These are phyloP conservation scores for Trinectes maculatus DNA, from an alignment of 2,113 vertebrate species.

Conservation along the genomic window DNA sequence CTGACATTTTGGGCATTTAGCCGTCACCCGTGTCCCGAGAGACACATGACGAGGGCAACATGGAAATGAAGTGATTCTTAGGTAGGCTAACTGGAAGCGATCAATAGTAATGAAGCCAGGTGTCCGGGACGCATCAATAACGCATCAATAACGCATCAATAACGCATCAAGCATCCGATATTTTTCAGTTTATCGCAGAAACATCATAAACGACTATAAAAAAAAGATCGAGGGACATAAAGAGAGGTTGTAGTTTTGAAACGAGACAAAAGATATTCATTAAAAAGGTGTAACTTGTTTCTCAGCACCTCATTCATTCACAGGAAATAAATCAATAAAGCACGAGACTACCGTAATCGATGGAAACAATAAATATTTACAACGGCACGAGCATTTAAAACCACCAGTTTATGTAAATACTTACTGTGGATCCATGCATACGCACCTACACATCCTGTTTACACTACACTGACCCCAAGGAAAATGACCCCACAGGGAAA, in stretches of 20 bases:
- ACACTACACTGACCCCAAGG: neutral
- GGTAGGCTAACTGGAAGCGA: neutral
- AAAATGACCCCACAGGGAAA: neutral
- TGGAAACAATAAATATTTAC: neutral
- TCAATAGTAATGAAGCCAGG: constrained; percentile 14
- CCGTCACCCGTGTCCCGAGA: neutral
- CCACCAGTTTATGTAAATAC: neutral
- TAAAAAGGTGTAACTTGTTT: neutral
- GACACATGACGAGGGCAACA: neutral
- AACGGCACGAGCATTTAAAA: neutral
- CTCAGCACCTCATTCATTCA: neutral
- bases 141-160: neutral
- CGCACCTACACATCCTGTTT: neutral
- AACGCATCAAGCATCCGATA: no score
- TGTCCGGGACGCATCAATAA: neutral
- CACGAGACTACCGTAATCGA: neutral
- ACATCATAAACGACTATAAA: neutral
- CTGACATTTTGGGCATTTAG: constrained; percentile 25
- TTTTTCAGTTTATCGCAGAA: neutral
- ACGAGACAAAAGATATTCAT: neutral
- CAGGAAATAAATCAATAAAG: neutral
- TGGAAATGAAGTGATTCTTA: neutral
- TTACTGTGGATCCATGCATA: neutral
- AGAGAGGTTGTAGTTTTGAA: neutral
- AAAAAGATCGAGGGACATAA: no score